Evolutionary conservation across 2,113 vertebrate species (phyloP).

Genomic region (Ardeotis arabs): DNA sequence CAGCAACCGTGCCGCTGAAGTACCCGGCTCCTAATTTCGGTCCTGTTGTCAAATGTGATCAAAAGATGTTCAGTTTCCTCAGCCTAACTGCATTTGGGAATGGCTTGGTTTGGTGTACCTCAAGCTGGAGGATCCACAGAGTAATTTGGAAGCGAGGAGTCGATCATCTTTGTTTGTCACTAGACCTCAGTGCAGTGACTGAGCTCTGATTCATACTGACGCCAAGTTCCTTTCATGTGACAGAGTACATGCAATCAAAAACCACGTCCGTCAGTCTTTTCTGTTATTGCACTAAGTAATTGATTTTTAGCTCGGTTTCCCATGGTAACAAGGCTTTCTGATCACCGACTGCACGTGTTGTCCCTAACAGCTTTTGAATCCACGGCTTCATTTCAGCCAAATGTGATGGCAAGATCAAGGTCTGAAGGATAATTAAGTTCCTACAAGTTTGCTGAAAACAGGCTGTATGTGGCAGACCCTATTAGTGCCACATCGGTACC

Average conservation of each 20-base stretch:
- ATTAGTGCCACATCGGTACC: background rate
- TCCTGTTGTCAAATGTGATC: background rate
- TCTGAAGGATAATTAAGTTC: slow-evolving; percentile 1
- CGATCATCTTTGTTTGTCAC: background rate
- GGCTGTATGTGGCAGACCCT: background rate
- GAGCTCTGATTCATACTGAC: slow-evolving; percentile 30
- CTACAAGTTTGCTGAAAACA: background rate
- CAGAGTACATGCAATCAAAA: slow-evolving; percentile 22
- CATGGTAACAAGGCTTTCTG: slow-evolving; percentile 45
- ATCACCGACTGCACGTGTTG: slow-evolving; percentile 34
- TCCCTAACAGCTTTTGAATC: slow-evolving; percentile 35
- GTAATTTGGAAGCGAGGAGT: background rate
- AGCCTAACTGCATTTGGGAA: background rate
- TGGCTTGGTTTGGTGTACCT: background rate
- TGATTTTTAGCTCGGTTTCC: slow-evolving; percentile 42
- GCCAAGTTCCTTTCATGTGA: background rate
- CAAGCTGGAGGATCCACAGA: background rate
- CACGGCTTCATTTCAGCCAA: background rate
- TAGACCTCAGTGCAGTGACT: background rate
- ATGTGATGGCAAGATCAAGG: background rate
- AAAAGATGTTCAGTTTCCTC: background rate
- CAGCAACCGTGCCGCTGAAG: background rate
- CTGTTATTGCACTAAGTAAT: background rate
- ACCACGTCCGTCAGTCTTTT: background rate
- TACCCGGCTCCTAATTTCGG: background rate